Evolutionary conservation across 2,888 invertebrate species (phyloP).

Genomic region (Pollenia labialis): DNA sequence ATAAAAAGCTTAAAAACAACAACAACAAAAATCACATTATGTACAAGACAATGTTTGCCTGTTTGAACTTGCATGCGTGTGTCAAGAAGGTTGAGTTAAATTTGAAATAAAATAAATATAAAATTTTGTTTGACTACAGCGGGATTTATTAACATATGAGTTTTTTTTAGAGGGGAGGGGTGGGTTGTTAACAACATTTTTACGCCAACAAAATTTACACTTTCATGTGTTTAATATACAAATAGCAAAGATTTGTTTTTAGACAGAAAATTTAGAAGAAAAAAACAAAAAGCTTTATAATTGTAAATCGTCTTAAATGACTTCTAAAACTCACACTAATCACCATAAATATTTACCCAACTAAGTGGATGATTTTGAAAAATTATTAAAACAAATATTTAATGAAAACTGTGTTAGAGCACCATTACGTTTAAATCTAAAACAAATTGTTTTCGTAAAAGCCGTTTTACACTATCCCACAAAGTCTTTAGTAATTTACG

Average conservation of each 20-base stretch:
- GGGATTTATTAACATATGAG: slow-evolving; percentile 44
- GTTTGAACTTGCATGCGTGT: slow-evolving; percentile 19
- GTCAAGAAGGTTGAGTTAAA: slow-evolving; percentile 42
- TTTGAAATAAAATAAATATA: slow-evolving; percentile 30
- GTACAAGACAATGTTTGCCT: slow-evolving; percentile 46
- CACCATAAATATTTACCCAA: slow-evolving; percentile 1
- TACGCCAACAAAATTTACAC: slow-evolving; percentile 13
- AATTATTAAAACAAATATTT: background rate
- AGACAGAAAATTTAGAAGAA: background rate
- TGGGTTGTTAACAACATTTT: slow-evolving; percentile 14
- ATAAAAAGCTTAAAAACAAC: slow-evolving; percentile 17
- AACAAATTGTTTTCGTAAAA: too few species aligned
- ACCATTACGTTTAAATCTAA: background rate
- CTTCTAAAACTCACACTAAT: slow-evolving; percentile 14
- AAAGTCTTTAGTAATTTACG: too few species aligned
- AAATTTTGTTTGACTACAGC: slow-evolving; percentile 28
- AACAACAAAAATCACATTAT: slow-evolving; percentile 40
- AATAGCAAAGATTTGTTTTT: background rate
- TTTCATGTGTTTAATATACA: background rate
- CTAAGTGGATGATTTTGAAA: slow-evolving; percentile 1
- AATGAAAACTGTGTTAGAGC: background rate
- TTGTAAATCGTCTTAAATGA: slow-evolving; percentile 23
- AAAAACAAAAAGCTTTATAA: slow-evolving; percentile 4
- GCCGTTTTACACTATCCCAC: too few species aligned
- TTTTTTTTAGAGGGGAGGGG: background rate